Percentiles rank a stretch among this genome's conserved stretches.
phyloP scores from a whole-genome alignment of 2,797 vertebrate genomes.

The Lithobates sylvaticus region DNA sequence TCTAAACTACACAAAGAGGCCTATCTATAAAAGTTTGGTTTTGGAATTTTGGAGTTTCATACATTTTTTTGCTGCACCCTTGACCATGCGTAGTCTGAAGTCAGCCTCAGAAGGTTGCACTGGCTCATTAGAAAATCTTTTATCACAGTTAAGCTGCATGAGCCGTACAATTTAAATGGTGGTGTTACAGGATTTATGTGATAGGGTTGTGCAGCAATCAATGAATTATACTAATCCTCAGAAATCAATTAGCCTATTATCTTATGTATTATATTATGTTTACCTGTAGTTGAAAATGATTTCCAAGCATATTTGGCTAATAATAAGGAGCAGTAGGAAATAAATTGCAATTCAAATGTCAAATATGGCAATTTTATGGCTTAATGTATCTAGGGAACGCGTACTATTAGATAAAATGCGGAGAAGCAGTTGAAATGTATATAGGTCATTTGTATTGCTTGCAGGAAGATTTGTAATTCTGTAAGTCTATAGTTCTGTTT shows the following conservation, averaged over 20 bases:
- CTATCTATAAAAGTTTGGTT: background rate
- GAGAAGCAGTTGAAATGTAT: no score
- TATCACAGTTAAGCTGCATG: background rate
- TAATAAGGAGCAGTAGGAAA: background rate
- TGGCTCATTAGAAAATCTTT: background rate
- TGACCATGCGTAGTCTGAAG: background rate
- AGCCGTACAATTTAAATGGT: background rate
- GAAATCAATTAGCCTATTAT: background rate
- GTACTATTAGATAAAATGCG: background rate
- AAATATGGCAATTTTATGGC: background rate
- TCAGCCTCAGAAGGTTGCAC: background rate
- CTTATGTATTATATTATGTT: no score
- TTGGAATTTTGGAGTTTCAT: background rate
- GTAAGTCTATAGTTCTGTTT: no score
- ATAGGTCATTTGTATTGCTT: no score
- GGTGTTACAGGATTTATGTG: background rate
- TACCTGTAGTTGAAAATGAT: background rate
- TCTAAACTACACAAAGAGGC: background rate
- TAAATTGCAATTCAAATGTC: background rate
- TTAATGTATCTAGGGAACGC: background rate
- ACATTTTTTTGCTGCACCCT: background rate
- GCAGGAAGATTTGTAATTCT: no score
- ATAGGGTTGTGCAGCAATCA: background rate
- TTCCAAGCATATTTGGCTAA: background rate
- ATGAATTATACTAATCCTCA: background rate